Evolutionary conservation across 2,888 invertebrate genomes (phyloP).

Genomic region (Dasysyrphus albostriatus): DNA sequence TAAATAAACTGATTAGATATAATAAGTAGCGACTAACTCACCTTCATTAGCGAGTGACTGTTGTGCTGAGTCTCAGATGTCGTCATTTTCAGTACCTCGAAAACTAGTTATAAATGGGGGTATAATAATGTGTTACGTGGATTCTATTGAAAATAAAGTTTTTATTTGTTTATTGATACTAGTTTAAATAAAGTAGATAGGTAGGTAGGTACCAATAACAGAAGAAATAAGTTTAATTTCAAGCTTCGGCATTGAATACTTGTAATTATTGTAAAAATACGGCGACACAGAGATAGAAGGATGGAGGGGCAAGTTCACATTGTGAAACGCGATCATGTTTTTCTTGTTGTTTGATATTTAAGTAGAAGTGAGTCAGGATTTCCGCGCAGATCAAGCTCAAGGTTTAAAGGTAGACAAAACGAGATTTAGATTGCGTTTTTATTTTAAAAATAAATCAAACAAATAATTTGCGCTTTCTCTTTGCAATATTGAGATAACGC

Average conservation of each 20-base stretch:
- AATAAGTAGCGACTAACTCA: constrained; percentile 23
- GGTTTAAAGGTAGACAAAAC: constrained; percentile 31
- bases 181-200: no score
- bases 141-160: constrained; percentile 3
- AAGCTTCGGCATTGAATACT: constrained; percentile 36
- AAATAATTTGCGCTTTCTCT: constrained; percentile 44
- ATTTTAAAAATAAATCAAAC: constrained; percentile 10
- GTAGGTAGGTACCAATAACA: neutral
- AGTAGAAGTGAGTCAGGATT: constrained; percentile 53
- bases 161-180: no score
- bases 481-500: neutral
- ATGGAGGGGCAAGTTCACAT: constrained; percentile 10
- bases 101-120: constrained; percentile 6
- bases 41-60: constrained; percentile 45
- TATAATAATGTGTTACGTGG: constrained; percentile 5
- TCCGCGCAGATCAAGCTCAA: constrained; percentile 28
- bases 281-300: no score
- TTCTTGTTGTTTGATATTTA: constrained; percentile 33
- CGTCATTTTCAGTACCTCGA: constrained; percentile 51
- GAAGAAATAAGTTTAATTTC: constrained; percentile 31
- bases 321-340: constrained; percentile 54
- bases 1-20: constrained; percentile 65
- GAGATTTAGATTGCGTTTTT: constrained; percentile 24
- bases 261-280: no score
- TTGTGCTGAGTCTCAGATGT: constrained; percentile 41